phyloP scores from a whole-genome alignment of 1,140 invertebrate species.

The Drosophila dunni region DNA sequence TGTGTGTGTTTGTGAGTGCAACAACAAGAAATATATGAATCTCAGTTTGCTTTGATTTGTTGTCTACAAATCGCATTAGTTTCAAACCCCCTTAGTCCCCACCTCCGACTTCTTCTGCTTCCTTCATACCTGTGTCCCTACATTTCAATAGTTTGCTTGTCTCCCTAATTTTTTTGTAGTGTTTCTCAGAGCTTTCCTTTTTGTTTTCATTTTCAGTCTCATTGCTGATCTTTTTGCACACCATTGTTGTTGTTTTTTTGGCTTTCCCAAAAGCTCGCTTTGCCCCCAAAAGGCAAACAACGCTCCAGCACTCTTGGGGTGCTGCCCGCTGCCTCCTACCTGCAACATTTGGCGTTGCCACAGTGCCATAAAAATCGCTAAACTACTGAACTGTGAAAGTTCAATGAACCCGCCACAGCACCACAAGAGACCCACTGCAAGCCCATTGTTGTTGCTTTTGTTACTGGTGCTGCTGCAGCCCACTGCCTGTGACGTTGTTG shows the following conservation, averaged over 20 bases:
- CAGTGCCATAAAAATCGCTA: slow-evolving; percentile 75
- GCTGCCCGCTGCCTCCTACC: slow-evolving; percentile 15
- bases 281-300: slow-evolving; percentile 50
- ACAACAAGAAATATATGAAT: slow-evolving; percentile 44
- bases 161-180: slow-evolving; percentile 13
- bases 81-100: not conserved
- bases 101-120: not conserved
- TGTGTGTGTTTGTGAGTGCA: not conserved
- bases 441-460: slow-evolving; percentile 29
- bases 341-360: slow-evolving; percentile 28
- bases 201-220: slow-evolving; percentile 36
- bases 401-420: slow-evolving; percentile 76
- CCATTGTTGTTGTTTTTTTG: slow-evolving; percentile 58
- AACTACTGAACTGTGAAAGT: slow-evolving; percentile 82
- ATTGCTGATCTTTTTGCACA: slow-evolving; percentile 48
- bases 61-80: slow-evolving; percentile 73
- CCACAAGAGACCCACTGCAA: slow-evolving; percentile 37
- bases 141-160: slow-evolving; percentile 30
- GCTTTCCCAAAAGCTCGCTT: slow-evolving; percentile 51
- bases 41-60: slow-evolving; percentile 37
- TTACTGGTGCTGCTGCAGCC: slow-evolving; percentile 35
- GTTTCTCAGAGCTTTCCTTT: slow-evolving; percentile 73
- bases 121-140: not conserved
- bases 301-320: slow-evolving; percentile 8
- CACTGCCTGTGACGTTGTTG: slow-evolving; percentile 57